Conservation (phyloP, 2,888 invertebrate genomes). For the Doris montereyensis region DNA sequence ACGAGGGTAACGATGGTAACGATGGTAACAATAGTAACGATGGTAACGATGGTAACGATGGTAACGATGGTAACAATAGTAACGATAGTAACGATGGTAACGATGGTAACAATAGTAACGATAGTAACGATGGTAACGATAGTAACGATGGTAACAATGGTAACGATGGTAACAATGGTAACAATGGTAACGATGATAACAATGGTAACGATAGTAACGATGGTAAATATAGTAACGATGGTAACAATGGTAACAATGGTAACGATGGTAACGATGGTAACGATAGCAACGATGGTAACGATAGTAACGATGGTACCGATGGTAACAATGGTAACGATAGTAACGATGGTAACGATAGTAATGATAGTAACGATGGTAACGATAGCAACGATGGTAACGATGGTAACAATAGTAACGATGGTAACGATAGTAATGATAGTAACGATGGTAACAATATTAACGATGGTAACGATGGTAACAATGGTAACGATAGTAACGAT, state of each 20-base stretch:
- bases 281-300: neutral
- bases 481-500: neutral
- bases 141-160: slow-evolving; percentile 3
- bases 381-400: slow-evolving; percentile 4
- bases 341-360: neutral
- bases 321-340: neutral
- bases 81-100: no score
- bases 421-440: neutral
- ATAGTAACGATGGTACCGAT: no score
- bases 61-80: no score
- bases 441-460: no score
- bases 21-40: no score
- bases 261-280: neutral
- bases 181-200: neutral
- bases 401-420: neutral
- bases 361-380: slow-evolving; percentile 1
- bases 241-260: neutral
- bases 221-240: no score
- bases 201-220: neutral
- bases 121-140: neutral
- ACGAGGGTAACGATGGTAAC: no score
- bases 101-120: neutral
- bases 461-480: neutral
- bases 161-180: neutral
- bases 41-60: no score